phyloP scores from a whole-genome alignment of 2,888 invertebrate genomes.

The Andricus quercusramuli region DNA sequence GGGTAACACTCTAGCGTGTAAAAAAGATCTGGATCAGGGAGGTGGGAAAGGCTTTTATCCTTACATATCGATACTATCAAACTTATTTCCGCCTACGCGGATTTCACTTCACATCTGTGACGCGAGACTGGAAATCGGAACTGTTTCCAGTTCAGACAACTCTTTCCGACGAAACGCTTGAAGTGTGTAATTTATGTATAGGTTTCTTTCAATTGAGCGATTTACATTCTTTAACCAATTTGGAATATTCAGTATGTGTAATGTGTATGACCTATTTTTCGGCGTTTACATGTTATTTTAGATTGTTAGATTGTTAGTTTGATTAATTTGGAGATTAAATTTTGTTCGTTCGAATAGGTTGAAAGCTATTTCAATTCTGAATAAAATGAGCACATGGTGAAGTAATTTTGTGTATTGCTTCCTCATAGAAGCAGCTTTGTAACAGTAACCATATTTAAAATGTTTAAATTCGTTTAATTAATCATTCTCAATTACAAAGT shows the following conservation, averaged over 20 bases:
- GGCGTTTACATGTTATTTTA: too few relatives aligned
- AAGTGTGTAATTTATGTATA: not conserved
- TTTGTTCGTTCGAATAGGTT: too few relatives aligned
- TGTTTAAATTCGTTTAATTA: too few relatives aligned
- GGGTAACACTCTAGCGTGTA: conserved; percentile 27
- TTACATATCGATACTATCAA: conserved; percentile 45
- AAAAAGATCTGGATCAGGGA: conserved; percentile 50
- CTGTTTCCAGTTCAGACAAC: not conserved
- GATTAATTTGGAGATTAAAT: too few relatives aligned
- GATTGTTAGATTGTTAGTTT: too few relatives aligned
- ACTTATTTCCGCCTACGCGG: conserved; percentile 48
- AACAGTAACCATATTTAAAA: too few relatives aligned
- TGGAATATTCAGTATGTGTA: not conserved
- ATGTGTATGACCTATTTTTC: too few relatives aligned
- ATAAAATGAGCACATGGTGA: too few relatives aligned
- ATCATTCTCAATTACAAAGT: too few relatives aligned
- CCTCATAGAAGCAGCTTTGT: too few relatives aligned
- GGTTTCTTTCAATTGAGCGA: not conserved
- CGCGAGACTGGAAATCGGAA: not conserved
- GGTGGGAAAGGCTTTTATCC: conserved; percentile 54
- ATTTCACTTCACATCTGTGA: conserved; percentile 34
- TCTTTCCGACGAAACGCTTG: not conserved
- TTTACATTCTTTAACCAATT: not conserved
- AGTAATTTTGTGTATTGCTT: too few relatives aligned
- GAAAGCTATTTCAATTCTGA: too few relatives aligned